Evolutionary conservation across 2,888 invertebrate genomes (phyloP).

Genomic region (Gastrophysa polygoni): DNA sequence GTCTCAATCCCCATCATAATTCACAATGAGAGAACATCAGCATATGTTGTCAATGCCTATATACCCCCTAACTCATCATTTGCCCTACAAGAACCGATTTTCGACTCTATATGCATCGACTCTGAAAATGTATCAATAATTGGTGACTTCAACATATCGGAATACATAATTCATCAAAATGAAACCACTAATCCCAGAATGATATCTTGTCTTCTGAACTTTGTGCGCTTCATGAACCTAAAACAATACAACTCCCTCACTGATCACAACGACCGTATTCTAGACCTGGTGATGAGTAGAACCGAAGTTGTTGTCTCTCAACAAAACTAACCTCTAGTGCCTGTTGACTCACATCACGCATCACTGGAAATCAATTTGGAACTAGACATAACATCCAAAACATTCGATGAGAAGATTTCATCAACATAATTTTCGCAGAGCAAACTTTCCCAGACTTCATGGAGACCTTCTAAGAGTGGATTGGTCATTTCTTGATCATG

Average conservation of each 20-base stretch:
- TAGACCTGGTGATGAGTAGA: slow-evolving; percentile 2
- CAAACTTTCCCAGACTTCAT: not conserved
- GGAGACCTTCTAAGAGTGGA: slow-evolving; percentile 2
- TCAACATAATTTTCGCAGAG: not conserved
- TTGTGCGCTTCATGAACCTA: not conserved
- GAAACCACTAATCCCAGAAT: not conserved
- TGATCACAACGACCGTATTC: slow-evolving; percentile 2
- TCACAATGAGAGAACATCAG: not conserved
- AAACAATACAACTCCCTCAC: not conserved
- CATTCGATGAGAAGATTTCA: not conserved
- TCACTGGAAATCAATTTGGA: not conserved
- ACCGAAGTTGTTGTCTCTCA: not conserved
- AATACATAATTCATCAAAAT: not conserved
- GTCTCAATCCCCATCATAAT: not conserved
- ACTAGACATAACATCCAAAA: not conserved
- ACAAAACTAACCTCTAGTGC: not conserved
- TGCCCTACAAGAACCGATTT: no score
- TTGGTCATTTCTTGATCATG: slow-evolving; percentile 6
- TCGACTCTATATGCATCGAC: not conserved
- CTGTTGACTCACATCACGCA: not conserved
- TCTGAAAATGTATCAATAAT: not conserved
- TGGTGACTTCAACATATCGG: not conserved
- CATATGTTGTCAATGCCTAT: no score
- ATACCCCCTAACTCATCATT: no score
- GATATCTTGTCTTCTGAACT: not conserved